Evolutionary conservation across 2,888 invertebrate genomes (phyloP), one percentile per base, ranked within the genome.

Genomic region (Arctia plantaginis): DNA sequence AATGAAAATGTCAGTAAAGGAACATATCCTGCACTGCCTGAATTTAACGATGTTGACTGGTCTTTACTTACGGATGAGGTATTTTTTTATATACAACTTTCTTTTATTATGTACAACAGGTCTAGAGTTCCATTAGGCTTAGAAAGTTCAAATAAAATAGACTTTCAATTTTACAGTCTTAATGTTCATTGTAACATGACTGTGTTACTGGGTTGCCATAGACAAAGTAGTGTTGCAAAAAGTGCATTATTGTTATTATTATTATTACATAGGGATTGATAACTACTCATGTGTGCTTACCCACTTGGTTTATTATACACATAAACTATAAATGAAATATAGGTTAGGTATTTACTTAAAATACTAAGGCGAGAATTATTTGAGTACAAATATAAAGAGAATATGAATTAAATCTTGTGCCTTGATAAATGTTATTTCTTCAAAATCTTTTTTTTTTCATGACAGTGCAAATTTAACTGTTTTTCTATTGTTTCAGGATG

Each of bases 21-120:
- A 3, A 87, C 90, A 7, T 98, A 98, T 90, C 97, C 97, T 27
- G 84, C 92, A n/a, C 88, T 98, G 71, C 97, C 97, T 0, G 86
- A 93, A 0, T 87, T 97, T 3, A 91, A 96, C 4, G 87, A 95
- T n/a, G 92, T 97, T 18, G 97, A 98, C 93, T 96, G 97, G 81
- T 92, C 94, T 66, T 87, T 97, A 71, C 91, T 98, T 0, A 96
- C 93, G 66, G 96, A 97, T 90, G 97, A 97, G 92, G 98, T 98
- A 94, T 88, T 66, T 77, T 64, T 62, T 66, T 2, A 15, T 18
- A 27, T 30, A 47, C 18, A 23, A 33, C 0, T 7, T 35, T 44
- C 20, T 35, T 23, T 65, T 35, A 23, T 2, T 0, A 35, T 23
- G 7, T 35, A 10, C 8, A 15, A 15, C 4, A 62, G 62, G 3